phyloP scores from a whole-genome alignment of 2,113 vertebrate genomes.

The Scytalopus superciliaris region DNA sequence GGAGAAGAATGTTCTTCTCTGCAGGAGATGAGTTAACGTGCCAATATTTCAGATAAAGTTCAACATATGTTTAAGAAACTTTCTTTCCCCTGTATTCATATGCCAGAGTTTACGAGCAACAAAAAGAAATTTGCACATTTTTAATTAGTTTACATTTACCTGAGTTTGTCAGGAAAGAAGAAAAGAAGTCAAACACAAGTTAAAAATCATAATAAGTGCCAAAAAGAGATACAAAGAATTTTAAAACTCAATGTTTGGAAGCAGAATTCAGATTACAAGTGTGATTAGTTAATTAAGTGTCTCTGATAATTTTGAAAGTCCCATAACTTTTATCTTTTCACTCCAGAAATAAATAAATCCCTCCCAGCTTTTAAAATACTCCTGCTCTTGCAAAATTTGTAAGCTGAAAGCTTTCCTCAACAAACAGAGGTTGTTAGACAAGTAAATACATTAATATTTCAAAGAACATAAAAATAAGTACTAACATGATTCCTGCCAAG shows the following conservation, averaged over 20 bases:
- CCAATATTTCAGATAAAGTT: background rate
- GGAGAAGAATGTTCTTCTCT: background rate
- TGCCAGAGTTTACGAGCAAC: background rate
- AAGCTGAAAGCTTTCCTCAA: background rate
- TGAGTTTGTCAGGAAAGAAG: background rate
- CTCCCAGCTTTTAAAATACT: background rate
- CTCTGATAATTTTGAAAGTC: background rate
- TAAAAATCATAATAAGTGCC: background rate
- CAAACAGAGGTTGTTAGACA: background rate
- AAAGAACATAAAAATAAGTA: background rate
- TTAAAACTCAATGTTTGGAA: background rate
- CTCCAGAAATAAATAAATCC: background rate
- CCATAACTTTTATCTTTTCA: background rate
- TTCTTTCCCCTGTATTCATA: background rate
- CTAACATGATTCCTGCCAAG: background rate
- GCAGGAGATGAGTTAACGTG: background rate
- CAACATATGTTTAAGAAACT: background rate
- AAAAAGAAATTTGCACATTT: background rate
- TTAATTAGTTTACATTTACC: background rate
- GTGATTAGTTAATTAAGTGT: background rate
- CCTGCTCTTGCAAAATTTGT: background rate
- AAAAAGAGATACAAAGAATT: background rate
- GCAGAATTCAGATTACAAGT: background rate
- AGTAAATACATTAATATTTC: background rate
- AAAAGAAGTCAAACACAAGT: background rate